Base-by-base conservation (phyloP, 2,888 invertebrate genomes). In the Spicauda simplicius region DNA sequence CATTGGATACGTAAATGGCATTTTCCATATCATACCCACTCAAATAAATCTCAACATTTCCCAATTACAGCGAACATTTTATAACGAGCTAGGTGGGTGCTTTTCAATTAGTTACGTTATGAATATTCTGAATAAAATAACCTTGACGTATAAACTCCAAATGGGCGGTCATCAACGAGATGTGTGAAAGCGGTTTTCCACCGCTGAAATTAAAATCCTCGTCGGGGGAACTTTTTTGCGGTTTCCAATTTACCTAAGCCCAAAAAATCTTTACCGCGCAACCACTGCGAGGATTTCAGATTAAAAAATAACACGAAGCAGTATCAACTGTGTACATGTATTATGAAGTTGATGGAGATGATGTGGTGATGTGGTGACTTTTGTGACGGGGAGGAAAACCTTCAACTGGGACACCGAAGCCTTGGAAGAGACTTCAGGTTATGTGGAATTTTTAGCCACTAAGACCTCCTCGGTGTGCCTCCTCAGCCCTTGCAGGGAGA, bases 171-270 rank as follows among this genome's bases (percentile, higher is more conserved):
- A 45, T 58, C 64, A 59, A 37, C 53, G 64, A 45, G 53, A 59
- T 59, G 53, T 58, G 53, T 58, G 58, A 54, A 65, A 59, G 58
- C 58, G 41, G 41, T 57, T 57, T 53, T 53, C 56, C 58, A n/a
- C 56, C 20, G 58, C 16, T 53, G 53, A 58, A 64, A 58, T 64
- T 58, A 64, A 64, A 64, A 58, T 53, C 52, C 41, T 41, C 52
- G 37, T 8, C 58, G 41, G 53, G 18, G 41, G 30, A 65, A 45
- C 59, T 54, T 65, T 65, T 65, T 65, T 59, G 45, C 54, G 65
- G 59, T 65, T 65, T 65, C 59, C 58, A 59, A 65, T 65, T 65
- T 65, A 59, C 54, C 50, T 50, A 50, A 50, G 65, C 45, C 45
- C 25, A 48, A 59, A 59, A 59, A 65, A 65, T 53, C 58, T 53